These are phyloP conservation scores for Merodon equestris DNA, from an alignment of 2,888 invertebrate species.

Conservation along the genomic window DNA sequence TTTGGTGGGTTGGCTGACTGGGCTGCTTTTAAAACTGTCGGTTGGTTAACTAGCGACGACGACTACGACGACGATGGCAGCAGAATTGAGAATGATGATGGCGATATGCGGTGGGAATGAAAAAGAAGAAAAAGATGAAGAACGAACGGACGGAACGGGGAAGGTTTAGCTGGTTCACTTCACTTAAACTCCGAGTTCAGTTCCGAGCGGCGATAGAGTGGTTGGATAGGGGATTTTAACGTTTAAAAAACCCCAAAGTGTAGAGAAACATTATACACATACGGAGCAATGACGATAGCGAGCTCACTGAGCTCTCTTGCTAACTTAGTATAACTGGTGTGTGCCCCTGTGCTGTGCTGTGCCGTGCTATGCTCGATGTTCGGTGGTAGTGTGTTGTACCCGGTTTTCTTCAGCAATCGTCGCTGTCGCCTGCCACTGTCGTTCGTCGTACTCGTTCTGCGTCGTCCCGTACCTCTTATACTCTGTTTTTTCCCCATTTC, in stretches of 20 bases:
- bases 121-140: too few relatives aligned
- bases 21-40: too few relatives aligned
- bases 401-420: slow-evolving; percentile 48
- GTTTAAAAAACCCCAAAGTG: slow-evolving; percentile 56
- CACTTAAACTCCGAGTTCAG: slow-evolving; percentile 68
- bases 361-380: not conserved
- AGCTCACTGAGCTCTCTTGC: too few relatives aligned
- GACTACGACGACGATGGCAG: too few relatives aligned
- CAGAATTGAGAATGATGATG: too few relatives aligned
- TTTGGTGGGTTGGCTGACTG: slow-evolving; percentile 43
- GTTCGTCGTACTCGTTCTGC: slow-evolving; percentile 64
- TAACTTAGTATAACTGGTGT: too few relatives aligned
- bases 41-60: slow-evolving; percentile 9
- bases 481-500: slow-evolving; percentile 43
- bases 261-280: slow-evolving; percentile 51
- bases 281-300: not conserved
- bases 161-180: slow-evolving; percentile 68
- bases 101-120: too few relatives aligned
- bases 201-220: slow-evolving; percentile 44
- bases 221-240: slow-evolving; percentile 60
- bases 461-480: slow-evolving; percentile 57
- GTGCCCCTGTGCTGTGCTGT: too few relatives aligned
- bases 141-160: slow-evolving; percentile 42
- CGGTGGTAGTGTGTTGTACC: slow-evolving; percentile 49
- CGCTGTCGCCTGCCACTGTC: slow-evolving; percentile 36